Conservation (phyloP, 2,888 invertebrate species). For the Cheilosia grossa region DNA sequence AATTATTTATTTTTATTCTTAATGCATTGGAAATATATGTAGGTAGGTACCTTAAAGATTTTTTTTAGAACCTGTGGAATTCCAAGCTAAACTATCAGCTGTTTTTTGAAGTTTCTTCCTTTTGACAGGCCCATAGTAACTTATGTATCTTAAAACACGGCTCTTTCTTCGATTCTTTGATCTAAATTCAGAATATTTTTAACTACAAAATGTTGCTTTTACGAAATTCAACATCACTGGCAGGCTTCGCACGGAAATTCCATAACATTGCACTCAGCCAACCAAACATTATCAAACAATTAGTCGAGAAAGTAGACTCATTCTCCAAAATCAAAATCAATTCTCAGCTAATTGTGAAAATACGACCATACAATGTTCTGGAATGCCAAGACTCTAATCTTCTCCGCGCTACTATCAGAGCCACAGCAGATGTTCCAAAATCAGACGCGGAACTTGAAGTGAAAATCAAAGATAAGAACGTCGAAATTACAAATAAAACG, state of each 20-base stretch:
- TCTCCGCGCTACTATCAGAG: slow-evolving; percentile 56
- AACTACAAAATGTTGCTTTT: slow-evolving; percentile 51
- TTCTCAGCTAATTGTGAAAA: slow-evolving; percentile 63
- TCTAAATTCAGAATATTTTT: neutral
- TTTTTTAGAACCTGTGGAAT: neutral
- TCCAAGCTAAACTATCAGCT: slow-evolving; percentile 11
- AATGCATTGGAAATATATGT: no score
- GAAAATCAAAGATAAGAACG: slow-evolving; percentile 53
- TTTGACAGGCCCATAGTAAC: slow-evolving; percentile 1
- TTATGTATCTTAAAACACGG: neutral
- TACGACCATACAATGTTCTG: slow-evolving; percentile 64
- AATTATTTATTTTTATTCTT: no score
- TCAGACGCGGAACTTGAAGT: slow-evolving; percentile 51
- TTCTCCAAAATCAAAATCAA: slow-evolving; percentile 68
- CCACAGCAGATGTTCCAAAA: slow-evolving; percentile 18
- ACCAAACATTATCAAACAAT: slow-evolving; percentile 57
- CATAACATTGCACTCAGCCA: slow-evolving; percentile 54
- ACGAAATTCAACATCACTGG: slow-evolving; percentile 32
- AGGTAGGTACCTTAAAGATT: no score
- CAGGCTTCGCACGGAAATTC: slow-evolving; percentile 27
- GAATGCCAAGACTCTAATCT: slow-evolving; percentile 70
- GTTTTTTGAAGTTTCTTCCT: neutral
- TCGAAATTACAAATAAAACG: slow-evolving; percentile 52
- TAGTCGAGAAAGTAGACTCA: slow-evolving; percentile 62
- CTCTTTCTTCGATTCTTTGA: slow-evolving; percentile 1